Conservation (phyloP, 2,797 vertebrate genomes). For the Podarcis lilfordi region DNA sequence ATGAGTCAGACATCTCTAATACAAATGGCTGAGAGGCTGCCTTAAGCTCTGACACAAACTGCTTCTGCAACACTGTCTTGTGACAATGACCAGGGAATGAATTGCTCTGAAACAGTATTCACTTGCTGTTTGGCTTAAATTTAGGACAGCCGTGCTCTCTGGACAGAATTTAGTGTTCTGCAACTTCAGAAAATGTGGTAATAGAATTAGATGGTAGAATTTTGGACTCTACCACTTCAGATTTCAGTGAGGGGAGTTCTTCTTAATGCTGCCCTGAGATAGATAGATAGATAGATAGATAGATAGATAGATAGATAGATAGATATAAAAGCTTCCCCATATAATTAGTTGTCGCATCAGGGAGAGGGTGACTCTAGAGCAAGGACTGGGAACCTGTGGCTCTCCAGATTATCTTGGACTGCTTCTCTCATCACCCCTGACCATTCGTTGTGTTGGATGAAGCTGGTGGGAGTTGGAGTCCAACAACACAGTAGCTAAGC, state of each 20-base stretch:
- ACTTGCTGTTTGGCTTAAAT: not conserved
- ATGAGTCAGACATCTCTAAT: not conserved
- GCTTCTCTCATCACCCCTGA: too few species aligned
- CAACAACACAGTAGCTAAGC: too few species aligned
- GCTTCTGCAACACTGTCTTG: not conserved
- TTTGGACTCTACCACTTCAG: not conserved
- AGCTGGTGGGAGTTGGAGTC: too few species aligned
- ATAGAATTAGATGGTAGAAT: not conserved
- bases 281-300: too few species aligned
- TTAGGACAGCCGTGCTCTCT: not conserved
- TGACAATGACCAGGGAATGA: accelerated
- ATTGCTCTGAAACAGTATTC: not conserved
- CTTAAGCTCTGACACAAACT: accelerated
- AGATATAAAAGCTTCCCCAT: not conserved
- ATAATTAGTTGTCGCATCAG: not conserved
- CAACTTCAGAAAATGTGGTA: not conserved
- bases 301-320: too few species aligned
- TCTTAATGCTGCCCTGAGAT: not conserved
- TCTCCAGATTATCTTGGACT: too few species aligned
- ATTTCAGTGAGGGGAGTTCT: not conserved
- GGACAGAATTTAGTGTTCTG: not conserved
- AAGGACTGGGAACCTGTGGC: too few species aligned
- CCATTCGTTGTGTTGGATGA: too few species aligned
- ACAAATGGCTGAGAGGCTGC: not conserved
- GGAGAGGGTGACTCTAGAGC: too few species aligned